phyloP scores from a whole-genome alignment of 2,888 invertebrate species.

The Pristionchus entomophagus region DNA sequence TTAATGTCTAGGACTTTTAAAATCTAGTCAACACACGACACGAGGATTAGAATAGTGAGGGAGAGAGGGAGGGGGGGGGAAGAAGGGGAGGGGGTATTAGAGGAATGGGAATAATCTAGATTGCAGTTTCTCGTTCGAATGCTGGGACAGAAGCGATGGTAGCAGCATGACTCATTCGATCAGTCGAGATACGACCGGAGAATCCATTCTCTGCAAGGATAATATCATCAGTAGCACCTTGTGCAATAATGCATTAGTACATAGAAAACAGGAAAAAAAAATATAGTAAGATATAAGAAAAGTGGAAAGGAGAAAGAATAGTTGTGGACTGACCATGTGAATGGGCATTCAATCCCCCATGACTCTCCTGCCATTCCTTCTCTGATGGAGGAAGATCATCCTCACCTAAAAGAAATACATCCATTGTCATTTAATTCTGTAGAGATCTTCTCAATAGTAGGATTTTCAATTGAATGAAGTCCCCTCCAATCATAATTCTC shows the following conservation, averaged over 20 bases:
- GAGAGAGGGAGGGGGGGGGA: not conserved
- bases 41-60: not conserved
- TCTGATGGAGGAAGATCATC: conserved; percentile 43
- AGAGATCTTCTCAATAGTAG: too few relatives aligned
- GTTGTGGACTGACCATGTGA: not conserved
- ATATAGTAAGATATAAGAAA: too few relatives aligned
- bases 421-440: too few relatives aligned
- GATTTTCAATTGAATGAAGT: not conserved
- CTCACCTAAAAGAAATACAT: not conserved
- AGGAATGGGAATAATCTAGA: conserved; percentile 53
- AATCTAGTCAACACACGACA: not conserved
- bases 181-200: conserved; percentile 14
- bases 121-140: conserved; percentile 75
- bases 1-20: not conserved
- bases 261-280: too few relatives aligned
- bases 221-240: not conserved
- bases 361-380: conserved; percentile 25
- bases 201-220: conserved; percentile 9
- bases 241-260: too few relatives aligned
- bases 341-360: not conserved
- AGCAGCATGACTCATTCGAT: conserved; percentile 51
- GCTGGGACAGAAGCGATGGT: conserved; percentile 61
- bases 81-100: too few relatives aligned
- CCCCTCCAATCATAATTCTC: not conserved
- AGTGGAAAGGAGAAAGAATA: too few relatives aligned